phyloP scores from a whole-genome alignment of 2,888 invertebrate genomes.

The Hyposoter didymator region DNA sequence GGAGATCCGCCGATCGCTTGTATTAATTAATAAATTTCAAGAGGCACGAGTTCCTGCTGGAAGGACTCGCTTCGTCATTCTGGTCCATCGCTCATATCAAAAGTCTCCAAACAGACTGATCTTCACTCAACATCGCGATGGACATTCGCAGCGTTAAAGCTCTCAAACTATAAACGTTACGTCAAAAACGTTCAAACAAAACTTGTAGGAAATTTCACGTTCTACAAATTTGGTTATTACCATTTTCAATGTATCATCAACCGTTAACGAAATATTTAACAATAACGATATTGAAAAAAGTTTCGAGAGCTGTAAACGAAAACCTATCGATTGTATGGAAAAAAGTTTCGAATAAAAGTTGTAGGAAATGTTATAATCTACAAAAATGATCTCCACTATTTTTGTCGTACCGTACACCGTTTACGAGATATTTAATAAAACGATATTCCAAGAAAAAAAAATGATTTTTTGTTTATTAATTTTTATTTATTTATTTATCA shows the following conservation, averaged over 20 bases:
- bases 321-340: neutral
- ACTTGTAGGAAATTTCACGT: neutral
- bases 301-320: neutral
- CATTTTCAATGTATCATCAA: neutral
- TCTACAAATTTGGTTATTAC: neutral
- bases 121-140: neutral
- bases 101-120: neutral
- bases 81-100: neutral
- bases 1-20: neutral
- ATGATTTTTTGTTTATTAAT: too few species aligned
- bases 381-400: neutral
- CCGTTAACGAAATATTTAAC: neutral
- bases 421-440: neutral
- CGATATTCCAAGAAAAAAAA: neutral
- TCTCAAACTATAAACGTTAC: neutral
- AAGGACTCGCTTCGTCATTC: neutral
- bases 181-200: neutral
- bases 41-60: neutral
- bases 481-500: too few species aligned
- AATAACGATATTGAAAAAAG: neutral
- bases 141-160: neutral
- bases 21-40: constrained; percentile 19
- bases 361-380: neutral
- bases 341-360: neutral
- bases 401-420: neutral